Base-by-base conservation (phyloP, 92 coral and sea anemone genomes). In the Epizoanthus illoricatus region DNA sequence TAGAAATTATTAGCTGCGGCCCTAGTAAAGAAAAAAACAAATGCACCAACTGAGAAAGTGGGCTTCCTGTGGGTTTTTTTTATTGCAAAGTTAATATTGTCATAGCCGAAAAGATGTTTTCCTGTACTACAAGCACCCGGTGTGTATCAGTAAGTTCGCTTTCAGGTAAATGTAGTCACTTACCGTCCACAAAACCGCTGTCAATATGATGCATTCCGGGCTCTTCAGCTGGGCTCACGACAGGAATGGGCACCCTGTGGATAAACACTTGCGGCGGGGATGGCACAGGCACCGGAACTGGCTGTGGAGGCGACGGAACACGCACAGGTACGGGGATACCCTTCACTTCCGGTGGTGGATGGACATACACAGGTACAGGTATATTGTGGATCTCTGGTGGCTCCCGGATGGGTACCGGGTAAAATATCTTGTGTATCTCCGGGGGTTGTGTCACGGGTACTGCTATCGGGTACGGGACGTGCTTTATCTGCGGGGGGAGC, bases 401-500 rank as follows among this genome's bases (percentile, higher is more conserved):
- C 73, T 85, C 89, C 5, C 97, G 94, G 66, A 91, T 69, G 21
- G 93, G 81, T 19, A 96, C 84, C 0, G 99, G 99, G 61, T 88
- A 91, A 83, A 75, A 89, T 47, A 86, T 36, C 66, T 86, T 90
- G 41, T 90, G 98, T 16, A 95, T 79, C 55, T 89, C 87, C 15
- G 98, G 92, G n/a, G 98, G 98, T 19, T 81, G 80, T 41, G 84
- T 87, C 8, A 96, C 92, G 28, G 98, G 98, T 7, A 93, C 81
- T 16, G 93, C 80, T 7, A 96, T 92, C 33, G 98, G 98, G 70
- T 89, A 89, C 0, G 98, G 99, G 9, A 96, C 89, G 40, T 82
- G 88, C 68, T 88, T 91, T 40, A 96, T 84, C 55, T 80, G 73
- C 8, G 98, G 98, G 9, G 98, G 97, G 28, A 88, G 85, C 2